Base-by-base conservation (phyloP, 1,140 invertebrate species). In the Dinoponera quadriceps region DNA sequence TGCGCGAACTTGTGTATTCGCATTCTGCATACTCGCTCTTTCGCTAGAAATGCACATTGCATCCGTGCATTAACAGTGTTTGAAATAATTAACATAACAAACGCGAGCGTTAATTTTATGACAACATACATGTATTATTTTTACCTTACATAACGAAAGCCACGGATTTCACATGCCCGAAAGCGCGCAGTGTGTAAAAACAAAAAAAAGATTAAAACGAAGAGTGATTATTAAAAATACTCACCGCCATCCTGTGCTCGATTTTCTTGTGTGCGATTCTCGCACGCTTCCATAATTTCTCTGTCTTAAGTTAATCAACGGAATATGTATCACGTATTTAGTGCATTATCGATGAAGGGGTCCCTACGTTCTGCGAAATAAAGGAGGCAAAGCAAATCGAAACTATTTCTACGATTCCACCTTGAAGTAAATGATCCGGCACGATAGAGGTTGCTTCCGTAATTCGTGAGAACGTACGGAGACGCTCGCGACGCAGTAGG, bases 241-340 rank as follows among this genome's bases (percentile, higher is more conserved):
- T 91, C 83, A 93, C 92, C 92, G 88, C 85, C 85, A 74, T 93
- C 92, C 54, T 84, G 82, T 29, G 73, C 59, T 78, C 38, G 38
- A 44, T 88, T 92, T 69, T 91, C 91, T 22, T 88, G 86, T 9
- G 27, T 57, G 82, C 73, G 75, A 66, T 63, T 82, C 75, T 86
- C 90, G 73, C 65, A 74, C 73, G 81, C 38, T 88, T 92, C 91
- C 91, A 92, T 91, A 54, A 78, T 90, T 85, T 82, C 77, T 74
- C 85, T 88, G 88, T 72, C 60, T 83, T 85, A 73, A 33, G 16
- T 5, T 11, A 7, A 7, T 3, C 18, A 20, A 38, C 18, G 16
- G 71, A 69, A 69, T 66, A 68, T 16, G 33, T 7, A 69, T 9
- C 38, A 38, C n/a, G 18, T 11, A 22, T 48, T 16, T 27, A 29